Evolutionary conservation across 1,140 invertebrate species (phyloP).

Genomic region (Drosophila rhopaloa): DNA sequence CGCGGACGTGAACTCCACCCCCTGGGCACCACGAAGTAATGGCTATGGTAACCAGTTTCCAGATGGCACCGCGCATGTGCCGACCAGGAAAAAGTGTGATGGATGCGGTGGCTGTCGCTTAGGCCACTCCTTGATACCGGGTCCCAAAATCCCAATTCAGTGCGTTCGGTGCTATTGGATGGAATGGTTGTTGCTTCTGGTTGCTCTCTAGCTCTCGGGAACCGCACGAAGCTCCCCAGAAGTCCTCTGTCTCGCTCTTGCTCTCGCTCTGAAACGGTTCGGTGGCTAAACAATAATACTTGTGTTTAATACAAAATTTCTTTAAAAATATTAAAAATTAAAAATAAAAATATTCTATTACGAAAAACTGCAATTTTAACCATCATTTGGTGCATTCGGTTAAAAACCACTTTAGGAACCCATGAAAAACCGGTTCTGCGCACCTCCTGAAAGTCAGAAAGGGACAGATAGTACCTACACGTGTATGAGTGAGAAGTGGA

Average conservation of each 20-base stretch:
- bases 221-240: constrained; percentile 64
- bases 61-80: constrained; percentile 59
- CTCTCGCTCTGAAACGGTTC: constrained; percentile 8
- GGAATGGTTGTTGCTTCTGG: constrained; percentile 69
- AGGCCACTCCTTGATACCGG: constrained; percentile 65
- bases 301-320: background rate
- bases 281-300: background rate
- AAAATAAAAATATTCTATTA: background rate
- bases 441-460: constrained; percentile 60
- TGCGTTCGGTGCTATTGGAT: constrained; percentile 83
- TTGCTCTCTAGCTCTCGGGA: constrained; percentile 56
- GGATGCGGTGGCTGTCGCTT: constrained; percentile 54
- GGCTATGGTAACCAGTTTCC: constrained; percentile 43
- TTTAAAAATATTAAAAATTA: background rate
- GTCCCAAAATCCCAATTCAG: constrained; percentile 53
- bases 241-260: constrained; percentile 37
- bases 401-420: constrained; percentile 27
- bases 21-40: constrained; percentile 25
- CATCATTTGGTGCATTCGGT: constrained; percentile 7
- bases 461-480: constrained; percentile 55
- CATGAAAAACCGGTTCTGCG: constrained; percentile 69
- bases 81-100: constrained; percentile 40
- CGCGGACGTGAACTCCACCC: constrained; percentile 64
- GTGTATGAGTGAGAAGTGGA: constrained; percentile 36
- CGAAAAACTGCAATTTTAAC: constrained; percentile 10